Percentiles rank a stretch among this genome's conserved stretches.
phyloP scores from a whole-genome alignment of 2,797 vertebrate genomes.

The Luscinia megarhynchos region DNA sequence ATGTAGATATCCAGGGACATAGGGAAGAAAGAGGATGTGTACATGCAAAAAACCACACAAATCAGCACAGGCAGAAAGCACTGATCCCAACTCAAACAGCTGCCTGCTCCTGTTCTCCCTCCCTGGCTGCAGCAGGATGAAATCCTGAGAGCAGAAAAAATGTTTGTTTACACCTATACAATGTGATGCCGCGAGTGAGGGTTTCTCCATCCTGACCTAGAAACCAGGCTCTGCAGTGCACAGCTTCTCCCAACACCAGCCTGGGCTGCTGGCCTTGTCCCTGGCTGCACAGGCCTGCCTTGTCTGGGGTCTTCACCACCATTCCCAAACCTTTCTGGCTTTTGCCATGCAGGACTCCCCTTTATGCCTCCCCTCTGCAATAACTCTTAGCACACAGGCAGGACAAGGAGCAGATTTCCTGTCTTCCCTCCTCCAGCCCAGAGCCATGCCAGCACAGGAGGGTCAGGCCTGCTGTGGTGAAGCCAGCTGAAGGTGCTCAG shows the following conservation, averaged over 20 bases:
- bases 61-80: not conserved
- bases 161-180: not conserved
- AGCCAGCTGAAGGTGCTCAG: too few relatives aligned
- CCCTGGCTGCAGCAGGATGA: not conserved
- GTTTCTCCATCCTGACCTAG: too few relatives aligned
- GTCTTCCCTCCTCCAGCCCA: too few relatives aligned
- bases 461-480: too few relatives aligned
- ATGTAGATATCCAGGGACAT: accelerated
- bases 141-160: not conserved
- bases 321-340: accelerated
- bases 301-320: too few relatives aligned
- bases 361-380: not conserved
- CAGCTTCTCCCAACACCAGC: too few relatives aligned
- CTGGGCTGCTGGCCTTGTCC: too few relatives aligned
- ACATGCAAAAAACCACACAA: not conserved
- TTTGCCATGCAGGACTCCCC: not conserved
- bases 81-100: not conserved
- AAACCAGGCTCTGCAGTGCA: too few relatives aligned
- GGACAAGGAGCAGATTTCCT: not conserved
- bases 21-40: not conserved
- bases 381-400: not conserved
- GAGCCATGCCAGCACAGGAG: too few relatives aligned
- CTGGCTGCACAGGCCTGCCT: too few relatives aligned
- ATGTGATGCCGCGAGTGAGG: too few relatives aligned
- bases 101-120: not conserved